Percentiles rank a stretch among this genome's conserved stretches.
Evolutionary conservation across 2,888 invertebrate genomes (phyloP).

Genomic region (Heliconius ethilla): DNA sequence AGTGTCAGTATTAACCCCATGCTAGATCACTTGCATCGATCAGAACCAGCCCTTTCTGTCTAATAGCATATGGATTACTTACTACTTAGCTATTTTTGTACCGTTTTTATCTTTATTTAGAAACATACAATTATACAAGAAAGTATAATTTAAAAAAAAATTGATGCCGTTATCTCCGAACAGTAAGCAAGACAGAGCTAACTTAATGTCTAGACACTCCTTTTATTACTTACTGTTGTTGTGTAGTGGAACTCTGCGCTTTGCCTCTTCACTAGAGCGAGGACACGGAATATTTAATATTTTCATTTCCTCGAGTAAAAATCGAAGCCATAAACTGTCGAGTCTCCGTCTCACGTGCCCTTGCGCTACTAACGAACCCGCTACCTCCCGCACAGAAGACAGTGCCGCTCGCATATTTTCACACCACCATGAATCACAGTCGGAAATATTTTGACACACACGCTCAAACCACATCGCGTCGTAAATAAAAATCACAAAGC

Average conservation of each 20-base stretch:
- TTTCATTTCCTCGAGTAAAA: too few relatives aligned
- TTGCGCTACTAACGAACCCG: neutral
- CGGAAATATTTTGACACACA: constrained; percentile 64
- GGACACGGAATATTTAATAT: too few relatives aligned
- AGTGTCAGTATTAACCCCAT: constrained; percentile 48
- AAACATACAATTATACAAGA: neutral
- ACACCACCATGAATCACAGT: constrained; percentile 54
- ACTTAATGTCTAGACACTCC: too few relatives aligned
- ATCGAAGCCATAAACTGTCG: too few relatives aligned
- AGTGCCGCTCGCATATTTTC: neutral
- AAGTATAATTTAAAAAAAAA: neutral
- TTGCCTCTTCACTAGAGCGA: too few relatives aligned
- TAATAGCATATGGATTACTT: constrained; percentile 46
- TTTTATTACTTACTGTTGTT: neutral
- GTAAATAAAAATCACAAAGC: constrained; percentile 58
- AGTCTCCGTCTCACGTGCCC: too few relatives aligned
- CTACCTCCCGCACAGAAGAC: neutral
- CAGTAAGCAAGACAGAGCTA: too few relatives aligned
- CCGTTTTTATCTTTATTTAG: constrained; percentile 8
- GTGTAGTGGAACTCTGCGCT: too few relatives aligned
- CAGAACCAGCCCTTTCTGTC: constrained; percentile 54
- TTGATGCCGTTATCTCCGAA: too few relatives aligned
- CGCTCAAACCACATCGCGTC: constrained; percentile 49
- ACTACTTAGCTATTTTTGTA: constrained; percentile 37
- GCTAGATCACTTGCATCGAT: constrained; percentile 57